phyloP scores from a whole-genome alignment of 2,113 vertebrate genomes.

The Podarcis cretensis region DNA sequence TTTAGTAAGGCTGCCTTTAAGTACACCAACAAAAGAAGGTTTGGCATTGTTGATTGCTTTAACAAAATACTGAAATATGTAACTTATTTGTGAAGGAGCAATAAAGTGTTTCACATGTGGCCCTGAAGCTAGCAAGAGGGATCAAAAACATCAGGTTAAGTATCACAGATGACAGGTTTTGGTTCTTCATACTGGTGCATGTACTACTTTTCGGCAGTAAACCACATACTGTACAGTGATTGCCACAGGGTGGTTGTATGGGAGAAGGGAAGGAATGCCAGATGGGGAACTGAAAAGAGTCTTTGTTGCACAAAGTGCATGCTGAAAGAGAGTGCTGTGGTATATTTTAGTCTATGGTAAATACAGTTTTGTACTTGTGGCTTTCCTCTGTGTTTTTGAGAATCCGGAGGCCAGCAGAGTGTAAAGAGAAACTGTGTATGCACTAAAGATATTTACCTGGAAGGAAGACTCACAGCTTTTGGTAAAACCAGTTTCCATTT shows the following conservation, averaged over 20 bases:
- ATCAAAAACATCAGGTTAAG: not conserved
- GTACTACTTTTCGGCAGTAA: not conserved
- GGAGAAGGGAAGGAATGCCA: not conserved
- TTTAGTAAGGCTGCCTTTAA: not conserved
- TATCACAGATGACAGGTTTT: not conserved
- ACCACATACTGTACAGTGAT: no score
- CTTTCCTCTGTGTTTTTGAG: not conserved
- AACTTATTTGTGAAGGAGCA: not conserved
- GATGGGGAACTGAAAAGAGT: not conserved
- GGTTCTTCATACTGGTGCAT: not conserved
- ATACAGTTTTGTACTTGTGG: not conserved
- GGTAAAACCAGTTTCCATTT: not conserved
- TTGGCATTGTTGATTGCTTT: not conserved
- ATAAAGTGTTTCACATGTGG: not conserved
- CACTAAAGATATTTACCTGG: not conserved
- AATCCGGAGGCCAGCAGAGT: not conserved
- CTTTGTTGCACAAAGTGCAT: not conserved
- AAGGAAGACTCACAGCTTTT: not conserved
- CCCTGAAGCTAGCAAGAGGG: not conserved
- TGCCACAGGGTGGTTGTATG: not conserved
- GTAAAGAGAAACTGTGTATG: no score
- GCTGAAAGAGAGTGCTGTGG: no score
- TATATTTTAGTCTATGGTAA: not conserved
- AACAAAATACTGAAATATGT: not conserved
- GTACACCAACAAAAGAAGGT: not conserved